Base-by-base conservation (phyloP, 2,797 vertebrate genomes). In the Lutjanus argentimaculatus region DNA sequence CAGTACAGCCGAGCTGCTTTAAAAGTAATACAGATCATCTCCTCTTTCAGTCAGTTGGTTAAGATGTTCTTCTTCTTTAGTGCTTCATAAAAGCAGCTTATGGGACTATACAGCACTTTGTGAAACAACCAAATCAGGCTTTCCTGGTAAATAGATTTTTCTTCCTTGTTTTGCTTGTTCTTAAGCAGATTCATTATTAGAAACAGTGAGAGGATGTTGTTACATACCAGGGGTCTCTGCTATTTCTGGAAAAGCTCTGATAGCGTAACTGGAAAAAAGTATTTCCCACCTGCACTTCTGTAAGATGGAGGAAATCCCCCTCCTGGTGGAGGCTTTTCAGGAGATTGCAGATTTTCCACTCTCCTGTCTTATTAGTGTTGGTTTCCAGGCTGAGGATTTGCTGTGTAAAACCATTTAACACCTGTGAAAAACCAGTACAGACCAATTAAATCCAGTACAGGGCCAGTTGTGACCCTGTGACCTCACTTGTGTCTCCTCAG, bases 361-460 rank as follows among this genome's bases (percentile, higher is more conserved):
- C 62, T 13, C 56, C 57, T 13, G 22, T 72, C 21, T 8, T n/a
- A 46, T 77, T 72, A 59, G n/a, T 15, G 22, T 57, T 75, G 25
- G 42, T 79, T 67, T 69, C 40, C 9, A 58, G 11, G 49, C 56
- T n/a, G 16, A 36, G 36, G 59, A 72, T 85, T 79, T 85, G 12
- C 19, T 40, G 11, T 42, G 11, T 72, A 48, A 77, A 45, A 56
- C 46, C 57, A 7, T 46, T 21, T 40, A 67, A 52, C 3, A 16
- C 14, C 61, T 3, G 3, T 0, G 3, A n/a, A 62, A 79, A n/a
- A 57, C 58, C 63, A 79, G 48, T 53, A 19, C 6, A 51, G 61
- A 80, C 49, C 30, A 61, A 61, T 72, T 82, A 65, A 56, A 72
- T 65, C n/a, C 79, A 83, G 66, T 22, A 57, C 42, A 70, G 43